phyloP scores from a whole-genome alignment of 2,113 vertebrate genomes.

The Rhynchopsitta pachyrhyncha region DNA sequence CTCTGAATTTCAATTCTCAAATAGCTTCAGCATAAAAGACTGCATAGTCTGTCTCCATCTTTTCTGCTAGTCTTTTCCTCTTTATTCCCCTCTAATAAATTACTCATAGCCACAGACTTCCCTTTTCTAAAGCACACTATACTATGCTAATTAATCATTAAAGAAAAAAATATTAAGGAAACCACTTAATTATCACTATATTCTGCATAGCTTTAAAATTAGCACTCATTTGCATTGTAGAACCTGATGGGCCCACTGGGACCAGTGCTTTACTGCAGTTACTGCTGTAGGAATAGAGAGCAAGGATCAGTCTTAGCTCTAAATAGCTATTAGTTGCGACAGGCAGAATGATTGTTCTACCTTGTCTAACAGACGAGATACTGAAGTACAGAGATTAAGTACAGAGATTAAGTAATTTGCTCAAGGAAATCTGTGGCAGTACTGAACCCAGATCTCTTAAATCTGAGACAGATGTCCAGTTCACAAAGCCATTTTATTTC shows the following conservation, averaged over 20 bases:
- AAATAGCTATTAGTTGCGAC: neutral
- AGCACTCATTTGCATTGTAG: neutral
- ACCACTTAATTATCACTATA: neutral
- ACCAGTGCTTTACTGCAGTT: neutral
- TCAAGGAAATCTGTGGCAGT: conserved; percentile 6
- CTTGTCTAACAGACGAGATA: conserved; percentile 32
- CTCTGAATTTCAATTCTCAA: neutral
- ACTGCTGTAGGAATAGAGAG: neutral
- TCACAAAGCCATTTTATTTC: conserved; percentile 8
- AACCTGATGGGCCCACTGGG: neutral
- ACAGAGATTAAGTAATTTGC: conserved; percentile 45
- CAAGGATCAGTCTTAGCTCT: neutral
- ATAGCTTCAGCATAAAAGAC: neutral
- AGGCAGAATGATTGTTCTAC: conserved; percentile 22
- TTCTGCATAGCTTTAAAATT: neutral
- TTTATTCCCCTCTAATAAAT: neutral
- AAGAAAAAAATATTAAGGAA: neutral
- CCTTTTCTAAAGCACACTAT: neutral
- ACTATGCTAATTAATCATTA: neutral
- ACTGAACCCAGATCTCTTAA: neutral
- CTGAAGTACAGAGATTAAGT: conserved; percentile 23
- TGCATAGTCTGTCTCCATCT: neutral
- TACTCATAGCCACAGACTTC: neutral
- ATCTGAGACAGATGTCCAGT: conserved; percentile 23
- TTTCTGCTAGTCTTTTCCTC: neutral